These are phyloP conservation scores for Sebastes steindachneri DNA, from an alignment of 2,797 vertebrate genomes.

Conservation along the genomic window DNA sequence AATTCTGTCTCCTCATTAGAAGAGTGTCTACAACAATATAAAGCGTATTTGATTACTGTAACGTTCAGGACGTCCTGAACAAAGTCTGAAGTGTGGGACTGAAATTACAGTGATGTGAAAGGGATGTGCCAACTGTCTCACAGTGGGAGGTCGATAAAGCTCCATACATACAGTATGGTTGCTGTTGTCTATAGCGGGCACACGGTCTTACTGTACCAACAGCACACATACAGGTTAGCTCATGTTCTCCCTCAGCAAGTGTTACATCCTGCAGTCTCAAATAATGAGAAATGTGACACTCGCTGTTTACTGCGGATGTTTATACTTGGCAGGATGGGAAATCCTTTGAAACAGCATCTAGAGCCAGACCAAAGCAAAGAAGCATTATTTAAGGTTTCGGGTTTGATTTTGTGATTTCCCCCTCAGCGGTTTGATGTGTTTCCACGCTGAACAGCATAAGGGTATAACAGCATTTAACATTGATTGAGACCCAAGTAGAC, in stretches of 20 bases:
- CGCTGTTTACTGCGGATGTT: conserved; percentile 14
- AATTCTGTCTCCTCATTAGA: neutral
- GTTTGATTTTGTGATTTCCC: neutral
- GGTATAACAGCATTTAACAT: neutral
- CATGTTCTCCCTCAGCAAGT: neutral
- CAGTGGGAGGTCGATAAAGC: conserved; percentile 24
- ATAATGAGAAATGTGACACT: conserved; percentile 20
- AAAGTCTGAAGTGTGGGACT: neutral
- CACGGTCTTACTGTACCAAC: conserved; percentile 15
- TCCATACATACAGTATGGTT: neutral
- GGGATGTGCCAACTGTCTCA: neutral
- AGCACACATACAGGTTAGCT: conserved; percentile 21
- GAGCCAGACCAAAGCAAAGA: neutral
- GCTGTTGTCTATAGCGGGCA: neutral
- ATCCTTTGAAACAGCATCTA: conserved; percentile 16
- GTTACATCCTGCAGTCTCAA: conserved; percentile 8
- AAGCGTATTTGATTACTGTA: neutral
- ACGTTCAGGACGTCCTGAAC: neutral
- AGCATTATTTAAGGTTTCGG: neutral
- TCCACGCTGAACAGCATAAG: neutral
- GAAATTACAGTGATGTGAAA: neutral
- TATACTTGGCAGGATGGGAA: conserved; percentile 14
- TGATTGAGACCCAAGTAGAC: neutral
- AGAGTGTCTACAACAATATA: neutral
- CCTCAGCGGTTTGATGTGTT: neutral